Evolutionary conservation across 2,888 invertebrate species (phyloP), one percentile per base, ranked within the genome.

Genomic region (Drosophila kanekoi): DNA sequence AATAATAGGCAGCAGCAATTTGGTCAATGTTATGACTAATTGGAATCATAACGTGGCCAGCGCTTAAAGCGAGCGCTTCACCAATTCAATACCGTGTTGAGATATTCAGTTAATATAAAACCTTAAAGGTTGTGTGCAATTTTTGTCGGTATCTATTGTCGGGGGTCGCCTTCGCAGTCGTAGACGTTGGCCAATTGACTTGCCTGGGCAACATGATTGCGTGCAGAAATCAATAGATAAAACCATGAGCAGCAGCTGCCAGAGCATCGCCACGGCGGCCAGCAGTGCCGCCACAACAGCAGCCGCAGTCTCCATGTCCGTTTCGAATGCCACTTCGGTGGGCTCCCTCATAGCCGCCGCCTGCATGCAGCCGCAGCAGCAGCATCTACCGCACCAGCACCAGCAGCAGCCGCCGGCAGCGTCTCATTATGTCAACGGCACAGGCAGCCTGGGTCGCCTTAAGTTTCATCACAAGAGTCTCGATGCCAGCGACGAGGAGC

Each of bases 401-500:
- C 67, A 77, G 16, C 70, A 68, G 65, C 67, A 79, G 23, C 62
- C 62, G 45, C 53, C 76, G 5, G 47, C 59, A 16, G 54, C 67
- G 2, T 71, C 77, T 18, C 90, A 90, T 64, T 91, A 91, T 77
- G 82, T 91, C 57, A 91, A 91, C 75, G 91, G 91, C 53, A 91
- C 92, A 64, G 92, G 92, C 64, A 92, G 92, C 77, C 79, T 92
- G 77, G 91, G 91, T 28, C 90, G 92, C 69, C 83, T 92, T 28
- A 91, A 91, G 79, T 91, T 81, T 64, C 83, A 89, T 68, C 87
- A 91, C 70, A 90, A 91, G 74, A 91, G 90, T 61, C 81, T 89
- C 72, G 92, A 90, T 73, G 90, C 93, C 77, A 93, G 93, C 81
- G 94, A 94, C 75, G 94, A 94, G 85, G 94, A 94, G 77, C 92